Percentiles rank a stretch among this genome's conserved stretches.
Conservation (phyloP, 2,888 invertebrate genomes). For the Globia sparganii region DNA sequence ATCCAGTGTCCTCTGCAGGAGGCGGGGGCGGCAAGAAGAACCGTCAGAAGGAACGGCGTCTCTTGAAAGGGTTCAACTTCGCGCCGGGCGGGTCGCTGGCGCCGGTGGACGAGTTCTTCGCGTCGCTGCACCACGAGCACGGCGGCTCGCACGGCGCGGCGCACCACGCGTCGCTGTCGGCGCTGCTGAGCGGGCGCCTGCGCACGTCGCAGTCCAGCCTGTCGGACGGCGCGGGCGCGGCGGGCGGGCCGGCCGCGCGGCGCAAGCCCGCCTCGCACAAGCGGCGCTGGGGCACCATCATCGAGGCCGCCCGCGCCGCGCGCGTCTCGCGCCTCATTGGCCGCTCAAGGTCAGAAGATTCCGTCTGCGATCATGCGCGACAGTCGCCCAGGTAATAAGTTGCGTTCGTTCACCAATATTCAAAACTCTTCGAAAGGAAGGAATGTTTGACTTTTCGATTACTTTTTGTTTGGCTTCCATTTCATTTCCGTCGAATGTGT, state of each 20-base stretch:
- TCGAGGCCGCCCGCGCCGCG: conserved; percentile 96
- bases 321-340: conserved; percentile 95
- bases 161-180: conserved; percentile 91
- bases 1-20: conserved; percentile 69
- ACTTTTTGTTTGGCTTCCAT: conserved; percentile 13
- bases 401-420: conserved; percentile 52
- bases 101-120: conserved; percentile 95
- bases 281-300: conserved; percentile 95
- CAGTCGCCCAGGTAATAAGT: conserved; percentile 86
- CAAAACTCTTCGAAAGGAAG: neutral
- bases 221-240: conserved; percentile 77
- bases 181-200: conserved; percentile 92
- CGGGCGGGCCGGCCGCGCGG: conserved; percentile 60
- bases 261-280: conserved; percentile 91
- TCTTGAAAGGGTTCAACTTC: conserved; percentile 98
- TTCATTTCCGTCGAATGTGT: neutral
- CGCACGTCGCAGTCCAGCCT: conserved; percentile 84
- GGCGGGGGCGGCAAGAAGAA: conserved; percentile 98
- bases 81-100: conserved; percentile 92
- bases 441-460: neutral
- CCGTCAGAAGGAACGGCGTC: conserved; percentile 96
- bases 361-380: conserved; percentile 92
- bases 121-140: conserved; percentile 92
- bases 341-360: conserved; percentile 95
- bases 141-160: conserved; percentile 78